Conservation (phyloP, 2,113 vertebrate genomes). For the Dromiciops gliroides region DNA sequence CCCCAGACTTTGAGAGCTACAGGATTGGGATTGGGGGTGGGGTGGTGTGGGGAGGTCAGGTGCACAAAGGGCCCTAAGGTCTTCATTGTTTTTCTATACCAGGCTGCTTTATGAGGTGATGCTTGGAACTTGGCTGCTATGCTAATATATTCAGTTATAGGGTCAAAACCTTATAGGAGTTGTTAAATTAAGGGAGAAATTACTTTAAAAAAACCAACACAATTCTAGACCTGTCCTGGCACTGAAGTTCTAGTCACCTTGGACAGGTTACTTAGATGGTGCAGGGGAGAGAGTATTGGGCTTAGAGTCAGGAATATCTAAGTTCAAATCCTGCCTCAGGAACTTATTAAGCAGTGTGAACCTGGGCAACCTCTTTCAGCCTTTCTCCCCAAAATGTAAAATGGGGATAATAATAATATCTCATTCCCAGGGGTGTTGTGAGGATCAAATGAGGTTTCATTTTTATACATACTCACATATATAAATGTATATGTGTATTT, state of each 20-base stretch:
- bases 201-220: background rate
- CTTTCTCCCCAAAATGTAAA: slow-evolving; percentile 6
- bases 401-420: background rate
- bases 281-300: slow-evolving; percentile 6
- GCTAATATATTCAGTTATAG: background rate
- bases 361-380: slow-evolving; percentile 11
- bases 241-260: slow-evolving; percentile 13
- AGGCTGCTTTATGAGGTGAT: background rate
- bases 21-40: too few species aligned
- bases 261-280: background rate
- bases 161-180: background rate
- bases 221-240: background rate
- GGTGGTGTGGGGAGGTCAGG: background rate
- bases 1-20: background rate
- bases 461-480: too few species aligned
- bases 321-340: slow-evolving; percentile 1
- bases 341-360: background rate
- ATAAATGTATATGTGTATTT: too few species aligned
- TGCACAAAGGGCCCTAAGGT: background rate
- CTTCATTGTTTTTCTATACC: background rate
- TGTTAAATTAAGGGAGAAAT: background rate
- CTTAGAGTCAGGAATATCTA: background rate
- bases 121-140: background rate
- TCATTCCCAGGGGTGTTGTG: background rate
- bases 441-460: slow-evolving; percentile 5